phyloP scores from a whole-genome alignment of 2,888 invertebrate species.

The Philereme vetulata region DNA sequence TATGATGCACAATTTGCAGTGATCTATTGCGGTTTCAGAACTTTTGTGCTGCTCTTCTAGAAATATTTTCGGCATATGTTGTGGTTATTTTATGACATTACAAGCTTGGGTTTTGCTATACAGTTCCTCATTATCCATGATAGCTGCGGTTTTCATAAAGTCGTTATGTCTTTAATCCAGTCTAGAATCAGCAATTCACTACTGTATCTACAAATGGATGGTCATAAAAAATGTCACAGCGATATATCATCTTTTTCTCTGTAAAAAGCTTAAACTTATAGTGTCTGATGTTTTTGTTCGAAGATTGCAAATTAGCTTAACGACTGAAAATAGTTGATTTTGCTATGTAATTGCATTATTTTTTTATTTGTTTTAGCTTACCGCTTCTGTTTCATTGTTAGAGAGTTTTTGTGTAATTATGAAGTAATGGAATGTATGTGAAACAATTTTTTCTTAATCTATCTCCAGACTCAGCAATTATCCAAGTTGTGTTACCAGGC shows the following conservation, averaged over 20 bases:
- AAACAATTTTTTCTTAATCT: conserved; percentile 43
- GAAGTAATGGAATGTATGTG: conserved; percentile 53
- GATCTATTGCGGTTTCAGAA: not conserved
- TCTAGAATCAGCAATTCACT: conserved; percentile 26
- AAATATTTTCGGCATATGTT: not conserved
- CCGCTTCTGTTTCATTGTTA: conserved; percentile 39
- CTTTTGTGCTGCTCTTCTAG: not conserved
- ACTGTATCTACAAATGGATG: conserved; percentile 30
- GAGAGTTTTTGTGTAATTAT: conserved; percentile 53
- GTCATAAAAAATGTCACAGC: conserved; percentile 39
- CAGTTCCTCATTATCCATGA: conserved; percentile 11
- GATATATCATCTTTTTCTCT: conserved; percentile 49
- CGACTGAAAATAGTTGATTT: conserved; percentile 55
- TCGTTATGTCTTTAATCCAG: conserved; percentile 13
- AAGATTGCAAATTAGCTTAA: conserved; percentile 51
- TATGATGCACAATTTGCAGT: not conserved
- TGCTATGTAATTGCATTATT: conserved; percentile 53
- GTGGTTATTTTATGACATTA: conserved; percentile 1
- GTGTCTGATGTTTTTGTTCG: conserved; percentile 34
- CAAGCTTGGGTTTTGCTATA: conserved; percentile 9
- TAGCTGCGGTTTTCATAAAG: conserved; percentile 16
- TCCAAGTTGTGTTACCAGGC: conserved; percentile 29
- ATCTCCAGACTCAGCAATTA: conserved; percentile 37
- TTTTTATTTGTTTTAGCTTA: conserved; percentile 43
- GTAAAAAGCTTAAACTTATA: conserved; percentile 44